A percentile compares a stretch with the other conserved stretches of the same genome.
Conservation (phyloP, 2,888 invertebrate genomes). For the Macropis europaea region DNA sequence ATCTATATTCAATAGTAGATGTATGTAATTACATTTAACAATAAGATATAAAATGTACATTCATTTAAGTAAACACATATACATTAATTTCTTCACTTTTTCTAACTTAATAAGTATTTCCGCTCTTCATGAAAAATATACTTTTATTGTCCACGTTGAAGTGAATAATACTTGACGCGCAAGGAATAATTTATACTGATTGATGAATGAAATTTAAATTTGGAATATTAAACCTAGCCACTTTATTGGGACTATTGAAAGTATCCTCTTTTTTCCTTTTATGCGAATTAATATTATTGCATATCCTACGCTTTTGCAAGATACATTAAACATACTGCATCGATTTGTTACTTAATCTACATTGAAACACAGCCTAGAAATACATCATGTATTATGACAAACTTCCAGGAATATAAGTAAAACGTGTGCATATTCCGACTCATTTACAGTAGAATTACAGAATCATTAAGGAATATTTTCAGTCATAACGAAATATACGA, state of each 20-base stretch:
- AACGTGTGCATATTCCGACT: slow-evolving; percentile 15
- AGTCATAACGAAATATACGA: slow-evolving; percentile 16
- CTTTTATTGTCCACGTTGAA: slow-evolving; percentile 53
- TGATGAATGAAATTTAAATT: background rate
- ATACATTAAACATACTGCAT: background rate
- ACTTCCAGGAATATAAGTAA: slow-evolving; percentile 31
- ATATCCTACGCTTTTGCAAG: slow-evolving; percentile 2
- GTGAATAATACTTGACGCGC: slow-evolving; percentile 37
- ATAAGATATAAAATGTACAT: slow-evolving; percentile 64
- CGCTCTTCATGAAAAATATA: slow-evolving; percentile 55
- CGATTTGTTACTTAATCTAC: background rate
- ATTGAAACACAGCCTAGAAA: slow-evolving; percentile 24
- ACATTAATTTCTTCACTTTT: slow-evolving; percentile 35
- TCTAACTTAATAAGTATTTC: slow-evolving; percentile 59
- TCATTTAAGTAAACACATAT: slow-evolving; percentile 61
- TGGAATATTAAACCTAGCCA: background rate
- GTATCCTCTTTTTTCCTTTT: slow-evolving; percentile 4
- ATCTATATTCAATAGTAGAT: slow-evolving; percentile 26
- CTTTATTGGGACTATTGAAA: background rate
- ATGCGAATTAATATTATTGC: slow-evolving; percentile 27
- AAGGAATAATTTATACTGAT: slow-evolving; percentile 15
- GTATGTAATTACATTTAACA: slow-evolving; percentile 55
- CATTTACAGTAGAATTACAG: background rate
- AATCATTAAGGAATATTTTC: background rate
- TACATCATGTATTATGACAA: background rate